phyloP scores from a whole-genome alignment of 1,140 invertebrate species.

The Oncopeltus fasciatus region DNA sequence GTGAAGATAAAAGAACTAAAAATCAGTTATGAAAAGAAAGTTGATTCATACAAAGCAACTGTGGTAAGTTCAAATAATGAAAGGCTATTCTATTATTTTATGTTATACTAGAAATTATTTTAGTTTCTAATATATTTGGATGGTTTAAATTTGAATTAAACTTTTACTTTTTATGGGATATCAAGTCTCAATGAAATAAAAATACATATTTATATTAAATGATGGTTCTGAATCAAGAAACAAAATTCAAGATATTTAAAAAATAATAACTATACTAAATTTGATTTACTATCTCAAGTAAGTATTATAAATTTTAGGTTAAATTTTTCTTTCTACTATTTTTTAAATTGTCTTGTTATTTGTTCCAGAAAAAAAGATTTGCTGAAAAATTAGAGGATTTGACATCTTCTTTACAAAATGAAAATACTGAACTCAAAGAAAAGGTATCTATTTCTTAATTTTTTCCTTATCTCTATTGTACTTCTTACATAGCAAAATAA shows the following conservation, averaged over 20 bases:
- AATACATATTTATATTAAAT: background rate
- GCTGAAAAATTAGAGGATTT: background rate
- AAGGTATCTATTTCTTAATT: background rate
- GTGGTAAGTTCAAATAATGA: background rate
- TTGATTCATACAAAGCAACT: background rate
- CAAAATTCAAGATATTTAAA: background rate
- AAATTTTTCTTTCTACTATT: too few species aligned
- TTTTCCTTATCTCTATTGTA: background rate
- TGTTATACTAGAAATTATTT: background rate
- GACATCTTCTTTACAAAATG: background rate
- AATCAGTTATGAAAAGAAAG: background rate
- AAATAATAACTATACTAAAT: too few species aligned
- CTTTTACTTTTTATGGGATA: background rate
- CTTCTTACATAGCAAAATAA: too few species aligned
- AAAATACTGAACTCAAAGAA: constrained; percentile 5
- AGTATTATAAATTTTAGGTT: too few species aligned
- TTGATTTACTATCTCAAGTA: too few species aligned
- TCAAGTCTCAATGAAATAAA: background rate
- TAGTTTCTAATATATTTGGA: background rate
- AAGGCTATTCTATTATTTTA: background rate
- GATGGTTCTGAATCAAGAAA: background rate
- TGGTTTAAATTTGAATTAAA: background rate
- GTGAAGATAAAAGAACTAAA: background rate
- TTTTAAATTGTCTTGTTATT: too few species aligned
- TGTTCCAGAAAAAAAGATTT: background rate